Evolutionary conservation across 2,797 vertebrate species (phyloP).

Genomic region (Mycteria americana): DNA sequence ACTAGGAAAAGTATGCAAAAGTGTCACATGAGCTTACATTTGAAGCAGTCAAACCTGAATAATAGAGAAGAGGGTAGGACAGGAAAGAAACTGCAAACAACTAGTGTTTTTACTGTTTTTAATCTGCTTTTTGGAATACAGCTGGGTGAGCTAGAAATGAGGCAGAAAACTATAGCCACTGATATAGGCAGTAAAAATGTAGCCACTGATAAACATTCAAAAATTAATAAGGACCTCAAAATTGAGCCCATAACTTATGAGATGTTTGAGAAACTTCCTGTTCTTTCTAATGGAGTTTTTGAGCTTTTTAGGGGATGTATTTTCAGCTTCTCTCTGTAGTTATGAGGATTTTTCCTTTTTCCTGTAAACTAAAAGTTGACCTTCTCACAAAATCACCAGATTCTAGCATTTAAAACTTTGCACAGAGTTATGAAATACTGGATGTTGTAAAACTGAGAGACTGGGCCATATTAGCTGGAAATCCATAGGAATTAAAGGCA

Average conservation of each 20-base stretch:
- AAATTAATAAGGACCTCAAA: background rate
- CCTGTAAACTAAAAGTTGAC: background rate
- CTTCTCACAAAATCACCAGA: background rate
- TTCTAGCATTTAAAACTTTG: background rate
- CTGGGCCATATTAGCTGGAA: background rate
- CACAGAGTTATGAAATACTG: background rate
- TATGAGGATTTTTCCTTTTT: background rate
- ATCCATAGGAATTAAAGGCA: background rate
- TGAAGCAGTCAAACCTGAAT: background rate
- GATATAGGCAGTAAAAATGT: background rate
- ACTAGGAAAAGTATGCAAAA: background rate
- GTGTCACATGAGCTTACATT: rapidly evolving
- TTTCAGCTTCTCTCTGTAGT: background rate
- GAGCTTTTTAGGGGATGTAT: background rate
- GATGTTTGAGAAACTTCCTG: background rate
- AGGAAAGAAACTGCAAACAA: background rate
- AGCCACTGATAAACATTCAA: background rate
- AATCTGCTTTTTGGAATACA: background rate
- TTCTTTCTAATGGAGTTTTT: background rate
- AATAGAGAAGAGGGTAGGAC: background rate
- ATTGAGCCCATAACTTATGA: background rate
- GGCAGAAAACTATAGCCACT: background rate
- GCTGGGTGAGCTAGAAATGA: background rate
- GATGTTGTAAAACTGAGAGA: background rate
- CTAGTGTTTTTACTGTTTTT: background rate